Percentiles rank a stretch among this genome's conserved stretches.
Conservation (phyloP, 2,113 vertebrate genomes). For the Sapayoa aenigma region DNA sequence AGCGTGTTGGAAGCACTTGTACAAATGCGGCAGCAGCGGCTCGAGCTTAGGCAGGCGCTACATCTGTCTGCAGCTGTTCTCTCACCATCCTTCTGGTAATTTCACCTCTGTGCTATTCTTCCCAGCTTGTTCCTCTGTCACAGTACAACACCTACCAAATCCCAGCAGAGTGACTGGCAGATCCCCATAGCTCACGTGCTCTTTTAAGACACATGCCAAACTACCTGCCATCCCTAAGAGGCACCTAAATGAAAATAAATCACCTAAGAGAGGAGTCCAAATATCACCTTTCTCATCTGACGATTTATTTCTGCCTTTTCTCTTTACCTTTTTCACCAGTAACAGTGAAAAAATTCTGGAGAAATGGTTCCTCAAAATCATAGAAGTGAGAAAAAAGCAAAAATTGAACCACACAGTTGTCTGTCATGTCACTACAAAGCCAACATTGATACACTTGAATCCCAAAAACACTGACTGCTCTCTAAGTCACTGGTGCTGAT, state of each 20-base stretch:
- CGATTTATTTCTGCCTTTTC: background rate
- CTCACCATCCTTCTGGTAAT: background rate
- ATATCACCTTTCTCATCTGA: background rate
- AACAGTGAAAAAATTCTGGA: background rate
- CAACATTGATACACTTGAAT: background rate
- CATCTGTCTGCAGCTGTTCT: background rate
- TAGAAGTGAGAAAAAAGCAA: background rate
- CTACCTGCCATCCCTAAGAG: background rate
- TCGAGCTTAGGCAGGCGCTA: background rate
- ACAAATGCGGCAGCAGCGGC: fast-evolving
- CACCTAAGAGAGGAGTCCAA: background rate
- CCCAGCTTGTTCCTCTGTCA: background rate
- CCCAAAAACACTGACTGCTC: background rate
- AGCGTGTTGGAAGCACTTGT: background rate
- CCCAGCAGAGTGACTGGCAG: background rate
- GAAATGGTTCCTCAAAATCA: background rate
- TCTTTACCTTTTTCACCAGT: background rate
- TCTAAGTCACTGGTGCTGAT: fast-evolving
- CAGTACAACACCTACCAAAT: fast-evolving
- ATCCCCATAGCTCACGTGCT: fast-evolving
- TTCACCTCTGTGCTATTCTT: background rate
- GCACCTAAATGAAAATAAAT: background rate
- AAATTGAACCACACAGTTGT: background rate
- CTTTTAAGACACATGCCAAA: background rate
- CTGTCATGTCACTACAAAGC: background rate